Base-by-base conservation (phyloP, 1,140 invertebrate species). In the Drosophila lacertosa region DNA sequence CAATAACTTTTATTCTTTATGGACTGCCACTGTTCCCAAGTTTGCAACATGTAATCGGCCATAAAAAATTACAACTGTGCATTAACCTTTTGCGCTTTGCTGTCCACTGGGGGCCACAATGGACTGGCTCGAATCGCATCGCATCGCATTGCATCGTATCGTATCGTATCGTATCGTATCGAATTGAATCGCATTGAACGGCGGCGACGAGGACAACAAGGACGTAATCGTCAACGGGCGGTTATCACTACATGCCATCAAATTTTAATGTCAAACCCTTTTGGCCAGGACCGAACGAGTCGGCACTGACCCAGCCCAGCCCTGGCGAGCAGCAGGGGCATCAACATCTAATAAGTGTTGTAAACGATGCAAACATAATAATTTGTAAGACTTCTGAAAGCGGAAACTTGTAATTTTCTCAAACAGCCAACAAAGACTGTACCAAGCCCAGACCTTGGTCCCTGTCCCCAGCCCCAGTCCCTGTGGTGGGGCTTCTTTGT, bases 301-400 rank as follows among this genome's bases (percentile, higher is more conserved):
- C 22, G 18, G 44, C 18, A 20, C 59, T 40, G 39, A 37, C 50
- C 15, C 15, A 18, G 26, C n/a, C n/a, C 37, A 39, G 20, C 45
- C 20, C 44, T 26, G 42, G 20, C 3, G 22, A 3, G 35, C 42
- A 60, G 18, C 35, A 71, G 29, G 45, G 53, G 18, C 67, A 74
- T 58, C 68, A 73, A 83, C 72, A 84, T 86, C 77, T 84, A 86
- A 84, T 84, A 84, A 84, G 81, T 86, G 81, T 88, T 86, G 82
- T 88, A 88, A 88, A 80, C 82, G 82, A 88, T 78, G 77, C 74
- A 88, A 88, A 88, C 82, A 88, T 88, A 88, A 88, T 88, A 88
- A 88, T 88, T 88, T 88, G 77, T 88, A 88, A 75, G 82, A 88
- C 77, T 88, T 88, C 58, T 88, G 82, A 88, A 88, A 88, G 82